phyloP scores from a whole-genome alignment of 2,113 vertebrate genomes.

The Herpetotheres cachinnans region DNA sequence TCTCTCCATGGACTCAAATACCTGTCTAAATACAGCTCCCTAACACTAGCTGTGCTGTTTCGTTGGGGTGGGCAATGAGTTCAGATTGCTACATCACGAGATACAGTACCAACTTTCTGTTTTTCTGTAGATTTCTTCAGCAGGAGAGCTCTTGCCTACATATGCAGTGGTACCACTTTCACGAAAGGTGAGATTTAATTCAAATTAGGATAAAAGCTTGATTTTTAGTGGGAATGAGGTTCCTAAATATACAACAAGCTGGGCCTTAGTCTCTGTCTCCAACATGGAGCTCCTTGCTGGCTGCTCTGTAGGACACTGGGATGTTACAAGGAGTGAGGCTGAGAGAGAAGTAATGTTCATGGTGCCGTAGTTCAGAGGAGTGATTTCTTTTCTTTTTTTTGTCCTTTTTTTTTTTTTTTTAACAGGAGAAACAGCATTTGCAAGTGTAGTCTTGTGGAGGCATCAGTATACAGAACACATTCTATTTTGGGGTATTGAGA shows the following conservation, averaged over 20 bases:
- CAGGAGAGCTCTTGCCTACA: background rate
- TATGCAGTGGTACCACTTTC: background rate
- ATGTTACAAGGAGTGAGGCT: background rate
- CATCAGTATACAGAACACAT: background rate
- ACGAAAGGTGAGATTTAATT: background rate
- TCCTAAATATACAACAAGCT: background rate
- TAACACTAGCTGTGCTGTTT: conserved; percentile 60
- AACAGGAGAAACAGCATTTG: background rate
- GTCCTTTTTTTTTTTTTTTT: background rate
- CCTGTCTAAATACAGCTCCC: conserved; percentile 56
- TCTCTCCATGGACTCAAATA: conserved; percentile 2
- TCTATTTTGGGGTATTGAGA: conserved; percentile 8
- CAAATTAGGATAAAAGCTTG: background rate
- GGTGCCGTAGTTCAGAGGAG: background rate
- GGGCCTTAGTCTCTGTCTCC: background rate
- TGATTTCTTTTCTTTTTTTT: background rate
- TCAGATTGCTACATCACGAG: background rate
- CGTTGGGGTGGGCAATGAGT: background rate
- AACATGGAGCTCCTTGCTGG: background rate
- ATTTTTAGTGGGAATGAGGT: background rate
- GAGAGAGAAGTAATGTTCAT: background rate
- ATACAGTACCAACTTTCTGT: conserved; percentile 7
- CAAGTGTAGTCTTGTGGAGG: background rate
- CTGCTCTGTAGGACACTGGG: too few species aligned
- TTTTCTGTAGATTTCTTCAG: conserved; percentile 10